Percentiles rank a stretch among this genome's conserved stretches.
These are phyloP conservation scores for Dromius quadrimaculatus DNA, from an alignment of 2,888 invertebrate genomes.

Conservation along the genomic window DNA sequence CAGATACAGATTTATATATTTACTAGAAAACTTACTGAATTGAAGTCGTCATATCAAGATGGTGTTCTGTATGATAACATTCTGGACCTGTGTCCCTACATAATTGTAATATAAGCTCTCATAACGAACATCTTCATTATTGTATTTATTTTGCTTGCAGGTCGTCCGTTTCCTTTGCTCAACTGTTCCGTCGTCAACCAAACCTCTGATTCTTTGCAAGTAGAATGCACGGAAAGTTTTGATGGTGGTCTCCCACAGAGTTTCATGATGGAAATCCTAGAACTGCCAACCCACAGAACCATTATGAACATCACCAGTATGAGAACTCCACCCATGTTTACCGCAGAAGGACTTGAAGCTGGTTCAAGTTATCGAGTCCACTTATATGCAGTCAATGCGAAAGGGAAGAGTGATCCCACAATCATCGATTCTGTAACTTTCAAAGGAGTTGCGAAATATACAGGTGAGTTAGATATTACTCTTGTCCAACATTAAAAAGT, in stretches of 20 bases:
- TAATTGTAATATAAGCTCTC: too few species aligned
- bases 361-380: slow-evolving; percentile 84
- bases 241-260: slow-evolving; percentile 90
- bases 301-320: slow-evolving; percentile 75
- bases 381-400: slow-evolving; percentile 88
- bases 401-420: slow-evolving; percentile 86
- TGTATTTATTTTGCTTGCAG: slow-evolving; percentile 69
- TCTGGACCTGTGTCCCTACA: too few species aligned
- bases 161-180: slow-evolving; percentile 87
- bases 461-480: slow-evolving; percentile 77
- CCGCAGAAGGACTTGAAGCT: slow-evolving; percentile 77
- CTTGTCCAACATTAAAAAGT: too few species aligned
- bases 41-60: too few species aligned
- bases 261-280: slow-evolving; percentile 85
- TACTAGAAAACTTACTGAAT: too few species aligned
- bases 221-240: slow-evolving; percentile 89
- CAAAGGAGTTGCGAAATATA: slow-evolving; percentile 88
- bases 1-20: too few species aligned
- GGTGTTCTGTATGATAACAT: too few species aligned
- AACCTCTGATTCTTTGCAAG: slow-evolving; percentile 84
- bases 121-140: too few species aligned
- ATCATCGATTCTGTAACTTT: slow-evolving; percentile 87
- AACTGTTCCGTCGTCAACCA: slow-evolving; percentile 92
- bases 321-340: slow-evolving; percentile 76
- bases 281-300: slow-evolving; percentile 74